phyloP scores from a whole-genome alignment of 2,888 invertebrate genomes.

The Trimorus sp. region DNA sequence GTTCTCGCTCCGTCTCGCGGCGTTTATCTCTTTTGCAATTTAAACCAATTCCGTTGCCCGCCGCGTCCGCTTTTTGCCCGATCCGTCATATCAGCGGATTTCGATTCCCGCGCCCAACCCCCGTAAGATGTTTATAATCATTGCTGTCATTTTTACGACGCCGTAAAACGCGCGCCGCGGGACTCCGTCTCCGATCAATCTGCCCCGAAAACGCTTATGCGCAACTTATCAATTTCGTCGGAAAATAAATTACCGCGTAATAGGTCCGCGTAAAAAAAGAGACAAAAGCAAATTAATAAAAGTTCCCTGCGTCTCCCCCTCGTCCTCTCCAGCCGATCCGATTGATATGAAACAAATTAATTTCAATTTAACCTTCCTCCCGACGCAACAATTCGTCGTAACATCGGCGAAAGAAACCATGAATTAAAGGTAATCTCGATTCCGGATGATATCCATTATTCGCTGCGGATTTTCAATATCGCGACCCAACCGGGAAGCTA shows the following conservation, averaged over 20 bases:
- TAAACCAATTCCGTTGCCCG: constrained; percentile 60
- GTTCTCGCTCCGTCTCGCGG: constrained; percentile 21
- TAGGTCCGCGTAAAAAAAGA: too few relatives aligned
- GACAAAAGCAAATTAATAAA: too few relatives aligned
- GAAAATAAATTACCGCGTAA: too few relatives aligned
- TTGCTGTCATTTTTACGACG: constrained; percentile 51
- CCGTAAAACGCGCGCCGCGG: constrained; percentile 36
- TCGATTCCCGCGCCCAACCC: constrained; percentile 19
- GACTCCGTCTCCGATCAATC: constrained; percentile 35
- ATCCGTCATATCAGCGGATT: constrained; percentile 34
- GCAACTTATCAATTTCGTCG: constrained; percentile 18
- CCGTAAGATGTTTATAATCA: constrained; percentile 61
- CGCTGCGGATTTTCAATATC: constrained; percentile 7
- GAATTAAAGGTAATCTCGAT: too few relatives aligned
- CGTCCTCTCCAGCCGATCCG: too few relatives aligned
- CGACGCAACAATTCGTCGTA: too few relatives aligned
- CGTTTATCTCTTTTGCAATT: constrained; percentile 58
- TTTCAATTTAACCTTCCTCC: too few relatives aligned
- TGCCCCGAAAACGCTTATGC: constrained; percentile 30
- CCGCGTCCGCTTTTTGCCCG: constrained; percentile 25
- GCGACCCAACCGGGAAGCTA: constrained; percentile 3
- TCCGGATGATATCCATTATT: constrained; percentile 10
- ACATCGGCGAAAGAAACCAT: too few relatives aligned
- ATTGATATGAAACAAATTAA: too few relatives aligned
- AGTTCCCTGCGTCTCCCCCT: too few relatives aligned